A percentile compares a stretch with the other conserved stretches of the same genome.
Evolutionary conservation across 2,888 invertebrate genomes (phyloP).

Genomic region (Leptinotarsa tumamoca): DNA sequence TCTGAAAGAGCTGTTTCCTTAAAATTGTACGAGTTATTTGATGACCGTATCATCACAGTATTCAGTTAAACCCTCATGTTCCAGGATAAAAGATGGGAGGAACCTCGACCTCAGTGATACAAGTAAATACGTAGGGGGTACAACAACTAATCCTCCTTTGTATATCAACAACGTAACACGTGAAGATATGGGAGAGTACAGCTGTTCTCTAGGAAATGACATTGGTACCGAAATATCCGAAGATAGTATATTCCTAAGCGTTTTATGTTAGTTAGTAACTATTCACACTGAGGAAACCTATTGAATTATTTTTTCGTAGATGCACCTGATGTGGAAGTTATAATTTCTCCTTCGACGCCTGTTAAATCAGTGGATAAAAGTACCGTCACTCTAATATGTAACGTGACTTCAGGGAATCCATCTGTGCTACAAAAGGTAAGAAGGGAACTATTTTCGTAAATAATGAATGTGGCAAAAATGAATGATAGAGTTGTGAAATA

Average conservation of each 20-base stretch:
- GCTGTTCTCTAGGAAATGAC: constrained; percentile 83
- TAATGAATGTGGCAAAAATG: background rate
- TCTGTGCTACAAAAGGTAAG: constrained; percentile 76
- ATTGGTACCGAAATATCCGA: constrained; percentile 82
- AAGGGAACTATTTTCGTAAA: background rate
- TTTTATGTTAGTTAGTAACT: constrained; percentile 75
- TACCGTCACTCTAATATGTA: constrained; percentile 86
- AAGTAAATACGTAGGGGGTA: constrained; percentile 82
- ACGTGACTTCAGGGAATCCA: constrained; percentile 85
- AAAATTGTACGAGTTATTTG: too few species aligned
- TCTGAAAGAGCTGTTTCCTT: too few species aligned
- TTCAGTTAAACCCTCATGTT: constrained; percentile 14
- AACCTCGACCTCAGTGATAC: constrained; percentile 70
- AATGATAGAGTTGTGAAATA: background rate
- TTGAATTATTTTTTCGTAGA: constrained; percentile 68
- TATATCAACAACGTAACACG: constrained; percentile 81
- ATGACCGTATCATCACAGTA: too few species aligned
- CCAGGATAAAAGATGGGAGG: constrained; percentile 79
- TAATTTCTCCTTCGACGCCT: constrained; percentile 81
- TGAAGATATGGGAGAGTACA: constrained; percentile 86
- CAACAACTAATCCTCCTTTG: constrained; percentile 79
- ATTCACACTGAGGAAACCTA: background rate
- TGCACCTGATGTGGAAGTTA: constrained; percentile 82
- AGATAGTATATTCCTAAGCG: constrained; percentile 81
- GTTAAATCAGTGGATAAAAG: constrained; percentile 82